phyloP scores from a whole-genome alignment of 2,797 vertebrate genomes.

The Pyrocephalus nanus region DNA sequence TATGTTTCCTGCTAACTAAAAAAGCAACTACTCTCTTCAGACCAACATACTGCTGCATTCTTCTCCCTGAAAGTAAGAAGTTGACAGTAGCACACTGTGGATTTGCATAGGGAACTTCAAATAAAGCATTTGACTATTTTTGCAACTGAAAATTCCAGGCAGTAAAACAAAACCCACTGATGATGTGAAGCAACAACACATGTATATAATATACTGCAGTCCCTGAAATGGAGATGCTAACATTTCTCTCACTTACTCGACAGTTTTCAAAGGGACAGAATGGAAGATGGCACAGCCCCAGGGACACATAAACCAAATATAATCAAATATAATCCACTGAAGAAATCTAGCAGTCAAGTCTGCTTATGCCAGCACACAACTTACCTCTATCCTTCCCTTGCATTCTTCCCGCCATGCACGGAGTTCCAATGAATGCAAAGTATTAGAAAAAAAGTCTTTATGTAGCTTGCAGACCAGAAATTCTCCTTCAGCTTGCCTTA shows the following conservation, averaged over 20 bases:
- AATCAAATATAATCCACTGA: background rate
- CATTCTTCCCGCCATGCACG: background rate
- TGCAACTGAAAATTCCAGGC: background rate
- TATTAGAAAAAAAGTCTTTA: slow-evolving; percentile 23
- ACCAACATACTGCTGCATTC: background rate
- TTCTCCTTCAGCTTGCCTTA: background rate
- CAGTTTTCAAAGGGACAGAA: background rate
- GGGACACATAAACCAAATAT: background rate
- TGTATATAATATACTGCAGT: background rate
- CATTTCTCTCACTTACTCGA: background rate
- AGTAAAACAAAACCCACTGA: background rate
- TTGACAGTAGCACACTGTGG: background rate
- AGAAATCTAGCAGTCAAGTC: background rate
- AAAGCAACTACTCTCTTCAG: slow-evolving; percentile 1
- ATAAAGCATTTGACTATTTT: background rate
- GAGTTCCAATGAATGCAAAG: slow-evolving; percentile 4
- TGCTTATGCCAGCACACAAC: background rate
- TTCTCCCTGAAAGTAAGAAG: background rate
- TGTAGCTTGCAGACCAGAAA: background rate
- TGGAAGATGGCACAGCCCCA: background rate
- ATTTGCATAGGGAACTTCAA: background rate
- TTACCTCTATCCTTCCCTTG: background rate
- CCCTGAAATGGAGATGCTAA: background rate
- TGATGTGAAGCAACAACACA: background rate
- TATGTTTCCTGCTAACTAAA: slow-evolving; percentile 29